Conservation (phyloP, 2,113 vertebrate genomes). For the Emydocephalus ijimae region DNA sequence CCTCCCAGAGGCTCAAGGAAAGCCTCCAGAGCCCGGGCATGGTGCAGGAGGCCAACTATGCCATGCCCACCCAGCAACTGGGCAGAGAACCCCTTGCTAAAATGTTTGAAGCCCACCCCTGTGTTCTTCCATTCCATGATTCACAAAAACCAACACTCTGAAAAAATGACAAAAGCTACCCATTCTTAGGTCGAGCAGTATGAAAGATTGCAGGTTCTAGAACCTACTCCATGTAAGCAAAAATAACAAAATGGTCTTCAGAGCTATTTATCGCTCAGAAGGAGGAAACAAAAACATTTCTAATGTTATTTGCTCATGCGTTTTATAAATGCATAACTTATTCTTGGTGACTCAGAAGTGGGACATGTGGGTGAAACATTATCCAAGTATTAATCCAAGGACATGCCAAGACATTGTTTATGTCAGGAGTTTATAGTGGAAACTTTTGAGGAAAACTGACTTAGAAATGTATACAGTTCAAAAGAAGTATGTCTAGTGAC, state of each 20-base stretch:
- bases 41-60: no score
- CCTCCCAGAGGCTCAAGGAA: no score
- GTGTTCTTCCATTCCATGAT: no score
- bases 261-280: not conserved
- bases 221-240: not conserved
- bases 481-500: not conserved
- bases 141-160: not conserved
- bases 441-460: not conserved
- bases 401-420: not conserved
- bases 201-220: not conserved
- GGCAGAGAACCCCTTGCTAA: no score
- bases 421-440: no score
- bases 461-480: not conserved
- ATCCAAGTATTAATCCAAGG: not conserved
- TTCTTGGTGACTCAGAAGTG: not conserved
- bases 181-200: not conserved
- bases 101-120: no score
- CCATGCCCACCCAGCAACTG: no score
- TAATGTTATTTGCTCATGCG: not conserved
- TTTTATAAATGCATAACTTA: not conserved
- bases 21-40: no score
- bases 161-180: not conserved
- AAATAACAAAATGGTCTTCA: not conserved
- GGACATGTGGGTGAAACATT: not conserved
- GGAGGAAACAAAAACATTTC: not conserved